phyloP scores from a whole-genome alignment of 2,888 invertebrate genomes.

The Bembecia ichneumoniformis region DNA sequence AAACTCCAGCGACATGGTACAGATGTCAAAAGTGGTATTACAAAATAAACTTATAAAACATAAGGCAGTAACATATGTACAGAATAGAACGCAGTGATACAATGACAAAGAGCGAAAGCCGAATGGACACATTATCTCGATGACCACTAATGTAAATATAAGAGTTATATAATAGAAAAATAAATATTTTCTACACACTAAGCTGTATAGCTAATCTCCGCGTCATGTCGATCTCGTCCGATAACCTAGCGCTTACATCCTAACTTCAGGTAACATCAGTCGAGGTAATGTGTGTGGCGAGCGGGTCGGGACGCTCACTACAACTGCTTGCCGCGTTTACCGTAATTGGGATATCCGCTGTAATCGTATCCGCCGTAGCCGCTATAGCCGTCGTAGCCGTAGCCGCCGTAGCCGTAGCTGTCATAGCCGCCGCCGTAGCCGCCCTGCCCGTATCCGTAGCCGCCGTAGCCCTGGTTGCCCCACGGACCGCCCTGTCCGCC shows the following conservation, averaged over 20 bases:
- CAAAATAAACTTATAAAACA: conserved; percentile 69
- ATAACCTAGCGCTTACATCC: conserved; percentile 38
- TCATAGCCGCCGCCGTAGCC: conserved; percentile 81
- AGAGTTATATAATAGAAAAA: conserved; percentile 57
- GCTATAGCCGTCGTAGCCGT: conserved; percentile 82
- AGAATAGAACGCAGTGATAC: conserved; percentile 66
- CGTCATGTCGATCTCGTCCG: conserved; percentile 62
- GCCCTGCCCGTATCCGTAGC: conserved; percentile 80
- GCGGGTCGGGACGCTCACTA: conserved; percentile 51
- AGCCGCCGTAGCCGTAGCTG: conserved; percentile 81
- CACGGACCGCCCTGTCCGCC: conserved; percentile 75
- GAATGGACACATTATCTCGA: conserved; percentile 68
- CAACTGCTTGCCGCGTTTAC: conserved; percentile 76
- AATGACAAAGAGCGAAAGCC: conserved; percentile 61
- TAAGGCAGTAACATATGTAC: conserved; percentile 71
- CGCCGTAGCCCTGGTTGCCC: conserved; percentile 77
- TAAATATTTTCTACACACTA: conserved; percentile 73
- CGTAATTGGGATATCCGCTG: conserved; percentile 86
- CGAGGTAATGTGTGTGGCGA: conserved; percentile 71
- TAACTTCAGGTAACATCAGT: conserved; percentile 71
- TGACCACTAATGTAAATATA: conserved; percentile 61
- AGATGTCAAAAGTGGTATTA: conserved; percentile 75
- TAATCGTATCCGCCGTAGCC: conserved; percentile 86
- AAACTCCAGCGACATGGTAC: conserved; percentile 70
- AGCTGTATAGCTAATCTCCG: conserved; percentile 67